Percentiles rank a stretch among this genome's conserved stretches.
Evolutionary conservation across 2,888 invertebrate genomes (phyloP).

Genomic region (Alloplasta piceator): DNA sequence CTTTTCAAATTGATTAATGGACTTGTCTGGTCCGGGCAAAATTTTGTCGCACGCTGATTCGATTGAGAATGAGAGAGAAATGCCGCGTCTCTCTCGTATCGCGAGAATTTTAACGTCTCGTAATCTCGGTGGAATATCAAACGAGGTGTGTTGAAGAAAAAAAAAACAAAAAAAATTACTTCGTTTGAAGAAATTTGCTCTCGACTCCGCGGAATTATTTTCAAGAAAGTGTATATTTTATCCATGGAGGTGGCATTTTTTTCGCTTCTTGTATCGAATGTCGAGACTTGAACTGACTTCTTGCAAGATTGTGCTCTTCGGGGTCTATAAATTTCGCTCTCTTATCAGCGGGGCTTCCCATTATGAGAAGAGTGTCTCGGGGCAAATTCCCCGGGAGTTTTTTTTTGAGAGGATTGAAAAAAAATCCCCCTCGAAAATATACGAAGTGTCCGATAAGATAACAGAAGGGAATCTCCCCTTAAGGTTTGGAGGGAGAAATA

Average conservation of each 20-base stretch:
- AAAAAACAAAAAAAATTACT: slow-evolving; percentile 1
- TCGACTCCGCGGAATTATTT: no score
- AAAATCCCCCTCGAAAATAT: slow-evolving; percentile 60
- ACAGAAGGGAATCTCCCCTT: slow-evolving; percentile 70
- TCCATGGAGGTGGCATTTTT: no score
- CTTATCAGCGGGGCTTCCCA: slow-evolving; percentile 18
- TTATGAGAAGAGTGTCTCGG: slow-evolving; percentile 19
- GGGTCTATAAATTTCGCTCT: slow-evolving; percentile 12
- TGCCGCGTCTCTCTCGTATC: not conserved
- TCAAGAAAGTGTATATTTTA: no score
- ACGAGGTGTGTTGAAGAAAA: slow-evolving; percentile 33
- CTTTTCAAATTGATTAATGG: slow-evolving; percentile 53
- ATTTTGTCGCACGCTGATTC: slow-evolving; percentile 34
- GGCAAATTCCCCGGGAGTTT: slow-evolving; percentile 56
- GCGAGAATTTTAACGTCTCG: slow-evolving; percentile 13
- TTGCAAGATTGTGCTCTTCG: no score
- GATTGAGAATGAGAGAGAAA: slow-evolving; percentile 13
- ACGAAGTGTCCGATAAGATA: slow-evolving; percentile 76
- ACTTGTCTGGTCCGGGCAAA: not conserved
- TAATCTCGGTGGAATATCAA: slow-evolving; percentile 43
- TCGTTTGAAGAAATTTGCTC: not conserved
- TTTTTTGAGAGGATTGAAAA: slow-evolving; percentile 23
- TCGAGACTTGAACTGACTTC: no score
- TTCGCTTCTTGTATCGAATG: no score
- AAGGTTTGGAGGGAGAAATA: slow-evolving; percentile 43